phyloP scores from a whole-genome alignment of 1,140 invertebrate species.

The Cotesia glomerata region DNA sequence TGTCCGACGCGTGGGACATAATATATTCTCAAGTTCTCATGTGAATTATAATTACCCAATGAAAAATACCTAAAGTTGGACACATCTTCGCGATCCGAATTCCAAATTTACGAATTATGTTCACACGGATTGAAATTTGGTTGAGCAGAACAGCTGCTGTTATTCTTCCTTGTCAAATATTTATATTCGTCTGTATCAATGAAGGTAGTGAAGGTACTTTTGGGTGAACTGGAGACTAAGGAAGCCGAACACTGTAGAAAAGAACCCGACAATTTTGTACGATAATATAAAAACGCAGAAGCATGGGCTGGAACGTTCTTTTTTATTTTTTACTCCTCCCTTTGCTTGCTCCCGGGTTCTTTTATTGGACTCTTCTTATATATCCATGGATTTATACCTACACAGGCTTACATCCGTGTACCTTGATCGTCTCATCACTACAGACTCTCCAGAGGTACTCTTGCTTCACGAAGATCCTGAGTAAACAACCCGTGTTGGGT shows the following conservation, averaged over 20 bases:
- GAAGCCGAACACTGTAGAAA: not conserved
- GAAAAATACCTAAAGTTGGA: too few relatives aligned
- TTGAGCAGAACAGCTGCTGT: too few relatives aligned
- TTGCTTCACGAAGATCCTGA: not conserved
- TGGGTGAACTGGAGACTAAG: not conserved
- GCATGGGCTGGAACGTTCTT: not conserved
- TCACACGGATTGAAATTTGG: too few relatives aligned
- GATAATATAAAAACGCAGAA: constrained; percentile 3
- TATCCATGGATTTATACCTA: constrained; percentile 24
- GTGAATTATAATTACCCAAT: too few relatives aligned
- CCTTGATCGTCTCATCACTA: constrained; percentile 2
- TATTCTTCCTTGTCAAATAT: too few relatives aligned
- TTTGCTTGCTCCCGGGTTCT: not conserved
- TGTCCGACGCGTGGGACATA: too few relatives aligned
- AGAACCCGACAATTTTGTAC: not conserved
- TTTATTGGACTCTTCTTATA: constrained; percentile 16
- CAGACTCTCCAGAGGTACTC: too few relatives aligned
- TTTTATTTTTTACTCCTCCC: too few relatives aligned
- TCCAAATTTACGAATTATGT: too few relatives aligned
- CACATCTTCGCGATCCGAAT: too few relatives aligned
- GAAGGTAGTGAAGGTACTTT: not conserved
- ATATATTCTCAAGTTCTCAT: too few relatives aligned
- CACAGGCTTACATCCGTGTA: constrained; percentile 12
- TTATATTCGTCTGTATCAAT: not conserved
- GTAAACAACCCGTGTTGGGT: not conserved